Evolutionary conservation across 2,888 invertebrate genomes (phyloP), one percentile per base, ranked within the genome.

Genomic region (Metacarcinus magister): DNA sequence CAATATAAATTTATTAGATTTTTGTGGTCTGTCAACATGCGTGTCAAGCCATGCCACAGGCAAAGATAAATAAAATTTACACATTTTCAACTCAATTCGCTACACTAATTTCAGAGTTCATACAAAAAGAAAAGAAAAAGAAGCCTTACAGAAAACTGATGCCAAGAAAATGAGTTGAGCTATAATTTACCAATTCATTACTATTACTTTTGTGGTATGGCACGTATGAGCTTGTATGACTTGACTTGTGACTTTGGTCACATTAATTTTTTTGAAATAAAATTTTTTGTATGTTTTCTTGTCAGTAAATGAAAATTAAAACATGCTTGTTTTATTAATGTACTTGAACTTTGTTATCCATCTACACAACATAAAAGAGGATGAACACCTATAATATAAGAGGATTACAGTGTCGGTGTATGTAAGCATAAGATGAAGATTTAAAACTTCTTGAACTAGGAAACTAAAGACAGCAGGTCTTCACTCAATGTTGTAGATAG

Each of bases 281-380:
- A 93, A 54, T 60, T 87, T 39, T 87, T 87, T 87, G 75, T 87
- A 94, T 94, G 75, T 94, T 75, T 94, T 60, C 43, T 75, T 87
- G 75, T 94, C 67, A 43, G 75, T 82, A 94, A 43, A 94, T 44
- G 75, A 43, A 94, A 43, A 94, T 23, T 67, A 16, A 94, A 16
- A 75, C 39, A 75, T 19, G 67, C 13, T 60, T 75, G 67, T 75
- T 67, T 75, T 32, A 39, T 67, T 75, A 94, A 54, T 54, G 60
- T 3, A 60, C 4, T 19, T 60, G 60, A 60, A 60, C 60, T 60
- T 23, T 3, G 54, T 19, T 60, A 23, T 23, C 3, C 19, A 23
- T 23, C 54, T 60, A 23, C 60, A 23, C 19, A 23, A 60, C 54
- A 54, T 5, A 60, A 10, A 23, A 10, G 23, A 60, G 2, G 60